Conservation (phyloP, 2,888 invertebrate species). For the Tetranychus piercei region DNA sequence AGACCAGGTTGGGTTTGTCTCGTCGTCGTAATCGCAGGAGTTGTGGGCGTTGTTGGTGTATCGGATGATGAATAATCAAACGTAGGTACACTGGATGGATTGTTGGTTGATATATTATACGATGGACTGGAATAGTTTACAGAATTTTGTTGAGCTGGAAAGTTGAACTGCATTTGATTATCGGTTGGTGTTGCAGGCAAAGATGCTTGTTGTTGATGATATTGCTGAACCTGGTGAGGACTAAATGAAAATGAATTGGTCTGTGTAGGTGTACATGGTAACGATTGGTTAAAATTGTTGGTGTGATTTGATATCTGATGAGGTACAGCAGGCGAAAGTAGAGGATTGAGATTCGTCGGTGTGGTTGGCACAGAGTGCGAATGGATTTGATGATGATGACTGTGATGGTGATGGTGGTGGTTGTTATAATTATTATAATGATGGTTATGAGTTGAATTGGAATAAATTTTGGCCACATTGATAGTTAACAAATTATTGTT, state of each 20-base stretch:
- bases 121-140: neutral
- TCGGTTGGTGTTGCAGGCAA: conserved; percentile 11
- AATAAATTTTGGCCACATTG: neutral
- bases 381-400: conserved; percentile 12
- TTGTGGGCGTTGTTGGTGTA: conserved; percentile 13
- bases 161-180: conserved; percentile 10
- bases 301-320: conserved; percentile 13
- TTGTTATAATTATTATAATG: neutral
- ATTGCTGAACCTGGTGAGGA: conserved; percentile 18
- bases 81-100: neutral
- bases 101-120: neutral
- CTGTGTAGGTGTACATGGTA: conserved; percentile 19
- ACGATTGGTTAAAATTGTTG: conserved; percentile 17
- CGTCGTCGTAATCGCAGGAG: neutral
- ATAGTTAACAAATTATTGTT: neutral
- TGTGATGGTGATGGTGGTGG: neutral
- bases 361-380: conserved; percentile 22
- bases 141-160: conserved; percentile 7
- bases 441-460: neutral
- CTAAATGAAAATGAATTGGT: conserved; percentile 10
- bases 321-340: neutral
- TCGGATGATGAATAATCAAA: neutral
- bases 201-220: conserved; percentile 18
- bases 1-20: neutral
- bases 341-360: conserved; percentile 10